Evolutionary conservation across 2,797 vertebrate genomes (phyloP).

Genomic region (Ctenosaura bakeri): DNA sequence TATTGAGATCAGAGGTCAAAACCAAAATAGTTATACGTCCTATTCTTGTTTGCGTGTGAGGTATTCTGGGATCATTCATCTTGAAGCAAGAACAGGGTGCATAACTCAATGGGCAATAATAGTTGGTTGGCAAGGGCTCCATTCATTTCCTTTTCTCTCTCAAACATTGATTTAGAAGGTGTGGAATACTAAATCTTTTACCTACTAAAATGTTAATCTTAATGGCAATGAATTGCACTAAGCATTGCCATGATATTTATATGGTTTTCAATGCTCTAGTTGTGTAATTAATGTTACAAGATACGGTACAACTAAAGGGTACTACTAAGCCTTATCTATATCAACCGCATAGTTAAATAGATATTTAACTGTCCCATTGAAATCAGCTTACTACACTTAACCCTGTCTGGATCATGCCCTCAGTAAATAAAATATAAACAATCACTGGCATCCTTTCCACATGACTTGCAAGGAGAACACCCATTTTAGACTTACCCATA

Average conservation of each 20-base stretch:
- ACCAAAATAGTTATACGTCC: neutral
- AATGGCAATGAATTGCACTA: conserved; percentile 5
- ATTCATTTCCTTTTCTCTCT: neutral
- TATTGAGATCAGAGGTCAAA: conserved; percentile 27
- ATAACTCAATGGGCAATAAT: conserved; percentile 32
- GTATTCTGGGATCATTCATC: neutral
- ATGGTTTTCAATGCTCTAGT: neutral
- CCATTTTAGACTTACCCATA: too few species aligned
- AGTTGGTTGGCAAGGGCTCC: conserved; percentile 7
- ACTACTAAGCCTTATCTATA: neutral
- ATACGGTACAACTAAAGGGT: neutral
- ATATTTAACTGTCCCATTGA: neutral
- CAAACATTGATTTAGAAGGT: conserved; percentile 14
- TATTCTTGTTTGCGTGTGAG: neutral
- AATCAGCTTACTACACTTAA: neutral
- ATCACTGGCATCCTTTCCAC: too few species aligned
- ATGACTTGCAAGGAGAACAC: too few species aligned
- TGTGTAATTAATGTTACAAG: neutral
- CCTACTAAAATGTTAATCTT: conserved; percentile 12
- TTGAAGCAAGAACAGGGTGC: neutral
- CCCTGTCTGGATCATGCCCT: neutral
- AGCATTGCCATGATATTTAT: neutral
- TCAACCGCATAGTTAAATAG: neutral
- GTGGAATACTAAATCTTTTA: conserved; percentile 24
- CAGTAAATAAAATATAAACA: neutral